Evolutionary conservation across 1,140 invertebrate species (phyloP).

Genomic region (Cotesia glomerata): DNA sequence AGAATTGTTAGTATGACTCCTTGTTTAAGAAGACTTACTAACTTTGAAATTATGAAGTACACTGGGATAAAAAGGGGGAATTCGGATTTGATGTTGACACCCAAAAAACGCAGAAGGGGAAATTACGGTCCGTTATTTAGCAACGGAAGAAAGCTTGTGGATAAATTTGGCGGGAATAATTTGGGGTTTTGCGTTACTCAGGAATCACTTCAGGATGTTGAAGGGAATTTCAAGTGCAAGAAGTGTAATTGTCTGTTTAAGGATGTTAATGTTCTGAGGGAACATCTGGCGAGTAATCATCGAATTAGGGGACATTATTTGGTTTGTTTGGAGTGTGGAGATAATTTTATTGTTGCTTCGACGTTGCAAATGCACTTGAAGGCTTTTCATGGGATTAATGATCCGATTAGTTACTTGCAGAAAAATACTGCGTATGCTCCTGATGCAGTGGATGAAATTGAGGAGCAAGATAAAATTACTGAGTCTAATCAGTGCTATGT

Average conservation of each 20-base stretch:
- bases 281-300: constrained; percentile 65
- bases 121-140: constrained; percentile 20
- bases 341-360: constrained; percentile 71
- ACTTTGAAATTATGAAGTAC: constrained; percentile 40
- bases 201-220: constrained; percentile 46
- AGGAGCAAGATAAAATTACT: constrained; percentile 54
- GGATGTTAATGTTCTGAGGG: constrained; percentile 58
- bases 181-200: constrained; percentile 49
- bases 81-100: constrained; percentile 16
- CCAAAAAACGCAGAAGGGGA: constrained; percentile 48
- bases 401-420: constrained; percentile 66
- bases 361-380: constrained; percentile 71
- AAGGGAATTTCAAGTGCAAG: constrained; percentile 63
- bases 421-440: constrained; percentile 66
- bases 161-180: background rate
- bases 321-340: constrained; percentile 72
- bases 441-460: constrained; percentile 54
- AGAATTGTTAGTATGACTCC: constrained; percentile 40
- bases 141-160: no score
- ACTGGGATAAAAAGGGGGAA: constrained; percentile 47
- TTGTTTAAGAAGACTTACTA: constrained; percentile 36
- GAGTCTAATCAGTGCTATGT: constrained; percentile 72
- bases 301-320: constrained; percentile 67
- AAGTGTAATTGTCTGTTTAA: constrained; percentile 59
- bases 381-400: constrained; percentile 66